Evolutionary conservation across 53 echinoderm and acorn worm genomes (phyloP).

Genomic region (Patiria pectinifera): DNA sequence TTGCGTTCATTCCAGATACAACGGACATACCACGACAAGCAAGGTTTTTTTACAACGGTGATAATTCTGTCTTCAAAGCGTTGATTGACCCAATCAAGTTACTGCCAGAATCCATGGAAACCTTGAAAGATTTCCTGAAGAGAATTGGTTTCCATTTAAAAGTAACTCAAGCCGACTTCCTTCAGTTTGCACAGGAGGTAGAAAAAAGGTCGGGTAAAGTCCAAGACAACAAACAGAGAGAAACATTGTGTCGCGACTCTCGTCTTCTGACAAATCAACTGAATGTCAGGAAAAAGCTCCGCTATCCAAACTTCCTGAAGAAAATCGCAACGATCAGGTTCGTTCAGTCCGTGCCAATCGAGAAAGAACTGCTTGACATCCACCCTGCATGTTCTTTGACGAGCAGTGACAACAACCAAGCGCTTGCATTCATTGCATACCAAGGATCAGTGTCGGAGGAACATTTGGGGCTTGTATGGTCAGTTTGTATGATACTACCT

Average conservation of each 20-base stretch:
- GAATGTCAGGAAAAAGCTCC: neutral
- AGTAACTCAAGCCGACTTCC: conserved; percentile 19
- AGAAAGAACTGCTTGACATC: conserved; percentile 8
- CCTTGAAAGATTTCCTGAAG: neutral
- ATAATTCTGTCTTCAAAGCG: conserved; percentile 45
- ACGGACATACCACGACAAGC: neutral
- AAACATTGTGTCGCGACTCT: neutral
- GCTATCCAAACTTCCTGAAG: neutral
- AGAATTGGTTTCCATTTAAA: conserved; percentile 22
- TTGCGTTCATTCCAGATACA: conserved; percentile 33
- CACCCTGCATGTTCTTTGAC: conserved; percentile 35
- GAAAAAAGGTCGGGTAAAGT: neutral
- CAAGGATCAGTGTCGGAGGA: conserved; percentile 27
- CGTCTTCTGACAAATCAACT: conserved; percentile 22
- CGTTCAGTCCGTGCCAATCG: conserved; percentile 41
- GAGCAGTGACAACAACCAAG: neutral
- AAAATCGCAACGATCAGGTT: conserved; percentile 41
- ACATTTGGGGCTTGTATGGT: conserved; percentile 52
- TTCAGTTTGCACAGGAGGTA: conserved; percentile 18
- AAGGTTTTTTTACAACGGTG: conserved; percentile 47
- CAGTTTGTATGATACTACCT: conserved; percentile 54
- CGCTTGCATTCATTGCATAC: conserved; percentile 41
- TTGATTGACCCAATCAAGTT: conserved; percentile 45
- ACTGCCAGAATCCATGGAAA: neutral
- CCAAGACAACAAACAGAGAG: neutral